Evolutionary conservation across 2,113 vertebrate genomes (phyloP).

Genomic region (human (Homo sapiens)): GRCh38 chr14:25676001-25676500

Average conservation of each 20-base stretch:
- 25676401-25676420: neutral
- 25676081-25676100: neutral
- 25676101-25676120: slow-evolving; percentile 17
- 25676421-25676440: neutral
- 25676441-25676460: neutral
- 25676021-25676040: neutral
- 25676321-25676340: slow-evolving; percentile 31
- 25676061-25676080: slow-evolving; percentile 2
- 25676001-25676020: neutral
- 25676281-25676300: neutral
- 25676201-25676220: slow-evolving; percentile 58
- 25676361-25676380: slow-evolving; percentile 67
- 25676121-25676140: slow-evolving; percentile 39
- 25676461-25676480: rapidly evolving
- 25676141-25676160: slow-evolving; percentile 51
- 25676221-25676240: slow-evolving; percentile 61
- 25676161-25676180: slow-evolving; percentile 75
- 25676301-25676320: no score
- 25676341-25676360: slow-evolving; percentile 66
- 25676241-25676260: neutral
- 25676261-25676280: slow-evolving; percentile 56
- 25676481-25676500: neutral
- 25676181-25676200: slow-evolving; percentile 59
- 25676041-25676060: neutral
- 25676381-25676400: neutral